Base-by-base conservation (phyloP, 64 coral and sea anemone genomes). In the Platygyra sinensis region DNA sequence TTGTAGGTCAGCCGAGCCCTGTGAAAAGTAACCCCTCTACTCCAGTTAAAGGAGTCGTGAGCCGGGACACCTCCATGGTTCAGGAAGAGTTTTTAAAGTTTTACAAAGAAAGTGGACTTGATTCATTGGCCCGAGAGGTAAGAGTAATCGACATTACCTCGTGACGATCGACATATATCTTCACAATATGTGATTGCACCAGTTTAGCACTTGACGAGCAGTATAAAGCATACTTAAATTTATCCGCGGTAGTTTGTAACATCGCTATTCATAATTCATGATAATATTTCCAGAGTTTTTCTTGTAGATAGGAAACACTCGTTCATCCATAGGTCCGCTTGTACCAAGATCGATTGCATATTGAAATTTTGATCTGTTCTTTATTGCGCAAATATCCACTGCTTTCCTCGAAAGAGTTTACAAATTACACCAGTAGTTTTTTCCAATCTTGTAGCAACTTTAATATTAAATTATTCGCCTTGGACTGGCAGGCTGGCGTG, bases 1-100 rank as follows among this genome's bases (percentile, higher is more conserved):
- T 90, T 75, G 32, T 83, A 97, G 95, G 95, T 94, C 95, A 97
- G 49, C 88, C 95, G 52, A 97, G 95, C 89, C 95, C 95, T 60
- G 92, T 94, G 50, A 97, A 97, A 76, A 93, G 88, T 81, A 91
- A 75, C 74, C 89, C 95, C 30, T 87, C 90, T 20, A 93, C 95
- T 71, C 95, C 95, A 38, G 85, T 85, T 2, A 97, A 94, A 91
- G 87, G 91, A 90, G 73, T 82, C 64, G 69, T 84, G 29, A 77
- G 71, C 81, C 91, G 89, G 52, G 91, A 90, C 39, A 78, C 87
- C 36, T 73, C 74, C 59, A 57, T 85, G 79, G 90, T 96, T 16
- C 90, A 89, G 62, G 90, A 96, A 90, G 84, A 90, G n/a, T 94
- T 90, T n/a, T 62, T 97, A 14, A 97, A 97, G 63, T 94, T 91